phyloP scores from a whole-genome alignment of 2,113 vertebrate species.

The Columba janthina region DNA sequence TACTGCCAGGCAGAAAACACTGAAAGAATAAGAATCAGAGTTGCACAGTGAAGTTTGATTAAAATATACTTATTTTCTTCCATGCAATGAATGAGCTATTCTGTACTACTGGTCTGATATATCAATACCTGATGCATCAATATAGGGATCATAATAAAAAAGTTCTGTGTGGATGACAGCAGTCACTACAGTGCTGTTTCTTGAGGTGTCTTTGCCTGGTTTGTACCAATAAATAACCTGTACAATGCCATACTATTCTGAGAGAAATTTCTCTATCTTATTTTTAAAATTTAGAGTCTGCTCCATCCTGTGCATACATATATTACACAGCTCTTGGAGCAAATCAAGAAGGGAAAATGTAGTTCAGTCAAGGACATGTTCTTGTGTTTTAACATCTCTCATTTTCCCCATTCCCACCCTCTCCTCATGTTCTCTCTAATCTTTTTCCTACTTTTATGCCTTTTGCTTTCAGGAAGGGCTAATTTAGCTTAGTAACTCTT shows the following conservation, averaged over 20 bases:
- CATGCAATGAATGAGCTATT: neutral
- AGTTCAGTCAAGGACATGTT: neutral
- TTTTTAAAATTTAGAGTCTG: neutral
- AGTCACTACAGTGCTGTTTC: neutral
- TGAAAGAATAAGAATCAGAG: neutral
- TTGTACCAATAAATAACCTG: neutral
- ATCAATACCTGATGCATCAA: accelerated
- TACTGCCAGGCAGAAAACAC: neutral
- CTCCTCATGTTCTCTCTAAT: neutral
- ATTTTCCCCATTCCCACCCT: neutral
- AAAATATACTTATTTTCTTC: neutral
- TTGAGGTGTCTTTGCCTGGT: neutral
- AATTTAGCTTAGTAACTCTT: slow-evolving; percentile 35
- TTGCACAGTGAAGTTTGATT: neutral
- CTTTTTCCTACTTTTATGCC: neutral
- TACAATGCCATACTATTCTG: neutral
- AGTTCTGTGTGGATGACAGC: accelerated
- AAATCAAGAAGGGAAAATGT: neutral
- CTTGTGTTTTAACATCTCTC: neutral
- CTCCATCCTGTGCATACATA: neutral
- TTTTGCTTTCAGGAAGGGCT: slow-evolving; percentile 32
- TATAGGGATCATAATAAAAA: neutral
- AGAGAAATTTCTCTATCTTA: neutral
- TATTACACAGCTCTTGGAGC: neutral
- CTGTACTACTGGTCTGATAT: neutral